phyloP scores from a whole-genome alignment of 2,888 invertebrate genomes.

The Rhagophthalmus giganteus region DNA sequence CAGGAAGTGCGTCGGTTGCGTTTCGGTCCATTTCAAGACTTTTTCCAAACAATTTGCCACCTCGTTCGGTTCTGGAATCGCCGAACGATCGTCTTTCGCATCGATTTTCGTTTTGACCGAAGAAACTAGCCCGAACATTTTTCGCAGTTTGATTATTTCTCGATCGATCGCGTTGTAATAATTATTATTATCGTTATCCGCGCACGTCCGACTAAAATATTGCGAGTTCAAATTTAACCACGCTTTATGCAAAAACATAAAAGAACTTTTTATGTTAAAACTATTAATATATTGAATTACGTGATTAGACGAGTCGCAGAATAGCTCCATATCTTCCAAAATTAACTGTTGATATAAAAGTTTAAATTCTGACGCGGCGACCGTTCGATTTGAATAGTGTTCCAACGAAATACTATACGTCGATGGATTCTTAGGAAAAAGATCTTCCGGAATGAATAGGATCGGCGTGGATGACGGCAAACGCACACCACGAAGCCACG shows the following conservation, averaged over 20 bases:
- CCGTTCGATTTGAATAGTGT: background rate
- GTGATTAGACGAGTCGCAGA: background rate
- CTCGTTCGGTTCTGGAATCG: slow-evolving; percentile 1
- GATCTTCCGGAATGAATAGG: background rate
- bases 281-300: background rate
- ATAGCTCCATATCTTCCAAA: slow-evolving; percentile 1
- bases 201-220: background rate
- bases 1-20: slow-evolving; percentile 4
- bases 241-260: slow-evolving; percentile 5
- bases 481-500: slow-evolving; percentile 2
- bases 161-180: background rate
- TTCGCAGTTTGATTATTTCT: background rate
- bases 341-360: slow-evolving; percentile 1
- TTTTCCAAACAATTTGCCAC: background rate
- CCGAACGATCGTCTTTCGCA: background rate
- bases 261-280: slow-evolving; percentile 5
- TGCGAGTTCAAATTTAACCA: slow-evolving; percentile 1
- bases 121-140: background rate
- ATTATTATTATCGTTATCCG: no score
- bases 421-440: background rate
- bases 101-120: background rate
- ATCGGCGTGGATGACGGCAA: slow-evolving; percentile 1
- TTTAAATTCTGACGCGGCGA: background rate
- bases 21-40: slow-evolving; percentile 4
- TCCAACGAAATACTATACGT: background rate